These are phyloP conservation scores for Noctua janthina DNA, from an alignment of 2,888 invertebrate genomes.

Conservation along the genomic window DNA sequence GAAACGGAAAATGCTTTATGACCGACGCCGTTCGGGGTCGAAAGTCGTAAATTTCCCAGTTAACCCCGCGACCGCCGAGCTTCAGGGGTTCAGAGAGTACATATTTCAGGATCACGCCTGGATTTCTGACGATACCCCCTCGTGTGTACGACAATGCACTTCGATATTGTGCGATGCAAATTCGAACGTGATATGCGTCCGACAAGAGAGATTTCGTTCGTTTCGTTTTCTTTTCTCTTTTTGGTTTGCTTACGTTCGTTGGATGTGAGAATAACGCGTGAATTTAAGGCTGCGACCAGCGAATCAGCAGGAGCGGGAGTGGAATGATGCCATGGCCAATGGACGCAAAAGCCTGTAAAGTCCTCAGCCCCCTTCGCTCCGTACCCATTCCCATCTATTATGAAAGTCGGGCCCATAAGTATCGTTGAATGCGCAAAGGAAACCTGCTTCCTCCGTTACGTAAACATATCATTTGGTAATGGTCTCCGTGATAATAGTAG, in stretches of 20 bases:
- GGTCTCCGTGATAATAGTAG: slow-evolving; percentile 53
- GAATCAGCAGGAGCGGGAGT: neutral
- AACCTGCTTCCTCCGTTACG: slow-evolving; percentile 57
- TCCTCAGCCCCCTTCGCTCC: neutral
- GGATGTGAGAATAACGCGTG: slow-evolving; percentile 6
- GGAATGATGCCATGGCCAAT: neutral
- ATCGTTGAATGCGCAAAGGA: slow-evolving; percentile 58
- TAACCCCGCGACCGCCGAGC: slow-evolving; percentile 71
- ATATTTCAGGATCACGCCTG: slow-evolving; percentile 80
- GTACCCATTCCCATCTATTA: neutral
- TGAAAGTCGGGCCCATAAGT: slow-evolving; percentile 5
- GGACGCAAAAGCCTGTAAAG: neutral
- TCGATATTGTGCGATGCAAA: slow-evolving; percentile 71
- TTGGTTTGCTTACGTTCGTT: slow-evolving; percentile 23
- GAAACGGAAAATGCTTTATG: slow-evolving; percentile 78
- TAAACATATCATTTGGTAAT: slow-evolving; percentile 61
- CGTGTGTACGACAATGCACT: slow-evolving; percentile 72
- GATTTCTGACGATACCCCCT: slow-evolving; percentile 69
- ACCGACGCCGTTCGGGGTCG: slow-evolving; percentile 68
- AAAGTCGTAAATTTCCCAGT: slow-evolving; percentile 80
- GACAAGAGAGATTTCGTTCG: slow-evolving; percentile 67
- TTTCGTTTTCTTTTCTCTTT: slow-evolving; percentile 44
- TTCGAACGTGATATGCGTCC: slow-evolving; percentile 67
- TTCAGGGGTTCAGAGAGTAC: slow-evolving; percentile 70
- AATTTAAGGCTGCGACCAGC: neutral